phyloP scores from a whole-genome alignment of 2,888 invertebrate genomes.

The Lasioglossum morio region DNA sequence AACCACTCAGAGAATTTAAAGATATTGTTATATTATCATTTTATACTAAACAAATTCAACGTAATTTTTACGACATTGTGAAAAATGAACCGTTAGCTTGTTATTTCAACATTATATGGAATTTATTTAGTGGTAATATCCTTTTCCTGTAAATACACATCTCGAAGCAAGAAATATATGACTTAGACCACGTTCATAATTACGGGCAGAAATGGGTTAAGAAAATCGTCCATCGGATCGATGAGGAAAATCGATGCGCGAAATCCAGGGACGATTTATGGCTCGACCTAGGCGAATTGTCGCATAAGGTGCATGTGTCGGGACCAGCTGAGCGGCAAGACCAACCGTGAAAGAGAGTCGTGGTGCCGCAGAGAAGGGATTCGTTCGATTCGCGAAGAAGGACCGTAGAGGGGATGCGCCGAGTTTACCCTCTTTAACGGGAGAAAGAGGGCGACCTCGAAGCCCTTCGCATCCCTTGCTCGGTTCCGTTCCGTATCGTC shows the following conservation, averaged over 20 bases:
- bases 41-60: too few species aligned
- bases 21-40: too few species aligned
- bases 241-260: not conserved
- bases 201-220: not conserved
- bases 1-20: too few species aligned
- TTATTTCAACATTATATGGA: too few species aligned
- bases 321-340: slow-evolving; percentile 17
- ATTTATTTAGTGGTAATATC: too few species aligned
- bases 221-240: not conserved
- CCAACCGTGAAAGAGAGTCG: not conserved
- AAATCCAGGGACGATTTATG: not conserved
- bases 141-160: too few species aligned
- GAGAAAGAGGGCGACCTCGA: slow-evolving; percentile 71
- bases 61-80: too few species aligned
- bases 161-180: too few species aligned
- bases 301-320: slow-evolving; percentile 13
- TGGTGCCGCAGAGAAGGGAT: slow-evolving; percentile 20
- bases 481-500: slow-evolving; percentile 2
- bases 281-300: slow-evolving; percentile 7
- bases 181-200: too few species aligned
- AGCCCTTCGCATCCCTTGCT: slow-evolving; percentile 72
- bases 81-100: too few species aligned
- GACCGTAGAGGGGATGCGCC: slow-evolving; percentile 30
- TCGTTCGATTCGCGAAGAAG: slow-evolving; percentile 21
- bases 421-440: slow-evolving; percentile 21